These are phyloP conservation scores for Spinus pinus DNA, from an alignment of 2,797 vertebrate species.

Conservation along the genomic window DNA sequence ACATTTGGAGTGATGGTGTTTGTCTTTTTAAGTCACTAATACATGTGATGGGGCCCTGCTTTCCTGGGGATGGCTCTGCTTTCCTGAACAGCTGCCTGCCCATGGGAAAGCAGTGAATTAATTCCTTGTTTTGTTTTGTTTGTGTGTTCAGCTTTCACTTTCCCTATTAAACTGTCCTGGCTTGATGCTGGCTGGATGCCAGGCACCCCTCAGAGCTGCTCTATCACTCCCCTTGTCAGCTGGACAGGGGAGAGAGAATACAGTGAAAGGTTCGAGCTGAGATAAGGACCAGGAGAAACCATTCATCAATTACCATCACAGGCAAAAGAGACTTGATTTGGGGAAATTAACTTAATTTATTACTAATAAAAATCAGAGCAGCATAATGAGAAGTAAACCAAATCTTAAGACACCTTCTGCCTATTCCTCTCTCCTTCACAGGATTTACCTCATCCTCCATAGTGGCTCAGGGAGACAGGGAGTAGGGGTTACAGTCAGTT, in stretches of 20 bases:
- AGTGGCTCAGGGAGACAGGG: rapidly evolving
- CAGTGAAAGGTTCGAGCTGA: background rate
- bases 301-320: background rate
- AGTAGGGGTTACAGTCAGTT: background rate
- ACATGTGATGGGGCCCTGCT: background rate
- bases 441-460: background rate
- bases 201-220: background rate
- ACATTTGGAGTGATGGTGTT: background rate
- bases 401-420: background rate
- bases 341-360: background rate
- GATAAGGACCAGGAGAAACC: background rate
- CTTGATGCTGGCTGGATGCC: background rate
- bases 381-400: background rate
- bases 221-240: background rate
- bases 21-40: background rate
- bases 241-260: background rate
- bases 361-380: background rate
- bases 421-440: background rate
- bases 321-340: background rate
- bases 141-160: background rate
- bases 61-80: background rate
- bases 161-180: background rate
- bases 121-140: background rate
- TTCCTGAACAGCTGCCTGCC: background rate
- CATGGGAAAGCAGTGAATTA: background rate